Base-by-base conservation (phyloP, 2,888 invertebrate species). In the Cryptocephalus moraei region DNA sequence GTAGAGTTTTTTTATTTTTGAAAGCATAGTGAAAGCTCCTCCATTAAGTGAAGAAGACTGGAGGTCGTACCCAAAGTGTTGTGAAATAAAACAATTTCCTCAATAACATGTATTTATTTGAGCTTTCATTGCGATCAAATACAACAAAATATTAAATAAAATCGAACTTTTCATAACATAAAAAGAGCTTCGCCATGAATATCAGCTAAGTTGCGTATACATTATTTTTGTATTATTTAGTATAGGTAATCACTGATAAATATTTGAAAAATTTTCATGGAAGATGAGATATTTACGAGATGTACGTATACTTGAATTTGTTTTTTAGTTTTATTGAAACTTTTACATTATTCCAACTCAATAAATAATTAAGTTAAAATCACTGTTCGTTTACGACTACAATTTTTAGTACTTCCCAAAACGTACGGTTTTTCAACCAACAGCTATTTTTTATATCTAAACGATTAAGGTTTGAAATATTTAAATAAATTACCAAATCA, bases 111-210 rank as follows among this genome's bases (percentile, higher is more conserved):
- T 83, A 84, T 84, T 84, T 83, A 84, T 84, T 84, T 84, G 83
- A 84, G 84, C 83, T 81, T 84, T 82, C 81, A 82, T 83, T 83
- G 83, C 83, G 81, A 82, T 83, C 81, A 82, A 83, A 82, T 84
- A 84, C 83, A 84, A 84, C 82, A 82, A 83, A 83, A 82, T 82
- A 82, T 60, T 81, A 82, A 82, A 83, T 82, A 82, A 82, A 81
- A 80, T 80, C 62, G 61, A 62, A 79, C 67, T 82, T 80, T 81
- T 57, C 53, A 81, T 81, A 82, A 79, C 82, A 81, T 79, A 75
- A 77, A 59, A 78, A 78, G 79, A 79, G 79, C 79, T 79, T 79
- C 67, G 71, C 73, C 73, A 75, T 75, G 76, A 74, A 75, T 77
- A 71, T 68, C 64, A 71, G 70, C 71, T 72, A 77, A 22, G 55